A percentile compares a stretch with the other conserved stretches of the same genome.
These are phyloP conservation scores for Ganaspis brasiliensis DNA, from an alignment of 2,888 invertebrate species.

Conservation along the genomic window DNA sequence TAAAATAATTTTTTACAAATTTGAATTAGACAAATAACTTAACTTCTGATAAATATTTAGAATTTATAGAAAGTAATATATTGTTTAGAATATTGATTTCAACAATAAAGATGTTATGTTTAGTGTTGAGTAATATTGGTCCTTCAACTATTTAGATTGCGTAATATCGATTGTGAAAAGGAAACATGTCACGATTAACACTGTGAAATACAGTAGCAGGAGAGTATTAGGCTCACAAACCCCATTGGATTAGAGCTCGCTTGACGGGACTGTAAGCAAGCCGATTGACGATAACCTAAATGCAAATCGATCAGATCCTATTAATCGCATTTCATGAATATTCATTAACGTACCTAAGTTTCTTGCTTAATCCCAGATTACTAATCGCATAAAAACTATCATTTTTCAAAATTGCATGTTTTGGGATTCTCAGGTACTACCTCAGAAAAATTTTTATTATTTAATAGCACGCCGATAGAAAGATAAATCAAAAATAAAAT, in stretches of 20 bases:
- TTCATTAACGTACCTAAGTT: conserved; percentile 53
- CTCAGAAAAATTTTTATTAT: too few relatives aligned
- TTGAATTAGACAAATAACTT: too few relatives aligned
- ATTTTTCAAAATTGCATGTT: not conserved
- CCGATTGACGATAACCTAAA: conserved; percentile 53
- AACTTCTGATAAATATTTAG: too few relatives aligned
- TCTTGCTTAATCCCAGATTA: not conserved
- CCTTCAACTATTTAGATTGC: too few relatives aligned
- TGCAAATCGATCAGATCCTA: conserved; percentile 60
- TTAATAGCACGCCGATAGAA: too few relatives aligned
- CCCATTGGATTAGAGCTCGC: conserved; percentile 26
- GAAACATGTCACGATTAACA: not conserved
- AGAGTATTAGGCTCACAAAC: not conserved
- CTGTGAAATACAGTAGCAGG: not conserved
- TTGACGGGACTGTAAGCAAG: conserved; percentile 29
- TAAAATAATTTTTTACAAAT: too few relatives aligned
- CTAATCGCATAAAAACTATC: not conserved
- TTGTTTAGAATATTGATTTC: too few relatives aligned
- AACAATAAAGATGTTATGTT: too few relatives aligned
- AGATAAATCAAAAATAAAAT: too few relatives aligned
- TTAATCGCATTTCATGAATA: conserved; percentile 59
- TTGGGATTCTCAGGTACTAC: too few relatives aligned
- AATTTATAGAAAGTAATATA: too few relatives aligned
- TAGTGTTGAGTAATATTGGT: too few relatives aligned
- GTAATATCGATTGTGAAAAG: not conserved